A percentile compares a stretch with the other conserved stretches of the same genome.
phyloP scores from a whole-genome alignment of 2,113 vertebrate genomes.

The Etheostoma spectabile region DNA sequence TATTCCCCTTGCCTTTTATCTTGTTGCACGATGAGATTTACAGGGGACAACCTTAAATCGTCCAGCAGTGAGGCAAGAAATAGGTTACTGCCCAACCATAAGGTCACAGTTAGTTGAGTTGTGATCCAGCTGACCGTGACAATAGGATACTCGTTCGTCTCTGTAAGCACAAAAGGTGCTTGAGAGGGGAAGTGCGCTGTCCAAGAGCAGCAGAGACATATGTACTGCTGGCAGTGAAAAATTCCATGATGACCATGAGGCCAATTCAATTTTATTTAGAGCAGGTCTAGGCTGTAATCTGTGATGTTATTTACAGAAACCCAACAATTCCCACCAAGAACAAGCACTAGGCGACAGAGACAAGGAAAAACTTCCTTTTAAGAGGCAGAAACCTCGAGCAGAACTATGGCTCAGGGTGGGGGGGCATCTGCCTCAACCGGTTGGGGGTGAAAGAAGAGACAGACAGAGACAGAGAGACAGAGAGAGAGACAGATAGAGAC shows the following conservation, averaged over 20 bases:
- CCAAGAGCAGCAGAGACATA: constrained; percentile 31
- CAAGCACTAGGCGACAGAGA: too few species aligned
- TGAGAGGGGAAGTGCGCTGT: background rate
- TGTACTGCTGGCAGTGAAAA: constrained; percentile 9
- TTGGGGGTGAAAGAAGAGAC: too few species aligned
- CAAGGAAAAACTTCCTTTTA: too few species aligned
- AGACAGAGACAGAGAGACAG: too few species aligned
- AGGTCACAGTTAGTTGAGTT: constrained; percentile 60
- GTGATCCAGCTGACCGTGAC: constrained; percentile 52
- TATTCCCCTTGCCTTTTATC: constrained; percentile 15
- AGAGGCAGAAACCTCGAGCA: too few species aligned
- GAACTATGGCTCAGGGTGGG: too few species aligned
- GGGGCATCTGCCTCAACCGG: too few species aligned
- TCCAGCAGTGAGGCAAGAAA: constrained; percentile 47
- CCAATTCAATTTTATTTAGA: too few species aligned
- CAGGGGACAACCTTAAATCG: constrained; percentile 46
- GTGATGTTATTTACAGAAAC: too few species aligned
- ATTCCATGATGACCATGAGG: constrained; percentile 12
- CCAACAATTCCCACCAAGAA: too few species aligned
- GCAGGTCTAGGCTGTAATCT: too few species aligned
- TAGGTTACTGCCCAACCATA: constrained; percentile 48
- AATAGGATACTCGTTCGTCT: constrained; percentile 55
- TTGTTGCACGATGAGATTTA: constrained; percentile 51
- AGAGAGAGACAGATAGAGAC: too few species aligned
- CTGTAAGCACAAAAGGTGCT: constrained; percentile 39